Percentiles rank a stretch among this genome's conserved stretches.
Evolutionary conservation across 2,797 vertebrate genomes (phyloP).

Genomic region (Pelobates cultripes): DNA sequence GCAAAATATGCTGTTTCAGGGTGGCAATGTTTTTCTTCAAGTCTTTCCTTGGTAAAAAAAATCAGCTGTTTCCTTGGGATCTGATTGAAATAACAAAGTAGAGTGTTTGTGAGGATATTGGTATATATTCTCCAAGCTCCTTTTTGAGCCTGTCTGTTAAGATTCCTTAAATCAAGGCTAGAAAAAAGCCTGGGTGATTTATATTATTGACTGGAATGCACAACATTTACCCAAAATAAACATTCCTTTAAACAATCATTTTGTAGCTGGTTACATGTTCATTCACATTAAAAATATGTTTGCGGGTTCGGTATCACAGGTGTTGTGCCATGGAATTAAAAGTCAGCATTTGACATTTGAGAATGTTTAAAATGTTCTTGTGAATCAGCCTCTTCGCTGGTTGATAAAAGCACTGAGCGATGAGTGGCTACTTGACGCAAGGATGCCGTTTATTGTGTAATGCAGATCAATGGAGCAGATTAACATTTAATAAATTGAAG

Average conservation of each 20-base stretch:
- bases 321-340: slow-evolving; percentile 10
- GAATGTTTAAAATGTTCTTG: not conserved
- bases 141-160: slow-evolving; percentile 59
- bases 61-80: slow-evolving; percentile 70
- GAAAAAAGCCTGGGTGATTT: slow-evolving; percentile 61
- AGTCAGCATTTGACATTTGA: not conserved
- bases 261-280: slow-evolving; percentile 55
- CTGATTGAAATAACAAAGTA: slow-evolving; percentile 65
- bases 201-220: slow-evolving; percentile 63
- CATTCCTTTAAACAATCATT: slow-evolving; percentile 51
- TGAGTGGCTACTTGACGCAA: too few relatives aligned
- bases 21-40: slow-evolving; percentile 59
- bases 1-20: slow-evolving; percentile 3
- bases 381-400: not conserved
- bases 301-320: slow-evolving; percentile 50
- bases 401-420: too few relatives aligned
- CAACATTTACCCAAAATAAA: slow-evolving; percentile 62
- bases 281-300: slow-evolving; percentile 38
- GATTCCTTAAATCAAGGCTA: slow-evolving; percentile 59
- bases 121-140: slow-evolving; percentile 60
- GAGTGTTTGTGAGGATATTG: slow-evolving; percentile 67
- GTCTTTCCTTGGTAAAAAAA: slow-evolving; percentile 62
- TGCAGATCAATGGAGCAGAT: not conserved
- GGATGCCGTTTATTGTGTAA: too few relatives aligned
- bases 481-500: not conserved